A percentile compares a stretch with the other conserved stretches of the same genome.
Conservation (phyloP, 2,113 vertebrate genomes). For the Sander lucioperca region DNA sequence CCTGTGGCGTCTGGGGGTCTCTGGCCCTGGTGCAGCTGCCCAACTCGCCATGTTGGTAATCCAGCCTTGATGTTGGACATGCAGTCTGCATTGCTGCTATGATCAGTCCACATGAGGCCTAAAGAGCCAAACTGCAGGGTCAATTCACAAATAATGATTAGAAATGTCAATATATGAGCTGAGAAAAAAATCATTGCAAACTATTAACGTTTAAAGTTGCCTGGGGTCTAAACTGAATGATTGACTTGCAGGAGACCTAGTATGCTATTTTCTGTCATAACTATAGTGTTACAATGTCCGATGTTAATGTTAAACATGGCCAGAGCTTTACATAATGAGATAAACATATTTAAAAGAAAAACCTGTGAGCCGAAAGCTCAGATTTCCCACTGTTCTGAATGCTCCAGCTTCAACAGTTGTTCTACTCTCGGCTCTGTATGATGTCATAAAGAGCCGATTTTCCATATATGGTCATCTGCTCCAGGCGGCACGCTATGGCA, state of each 20-base stretch:
- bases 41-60: not conserved
- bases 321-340: too few species aligned
- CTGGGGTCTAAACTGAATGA: not conserved
- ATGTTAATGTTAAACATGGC: too few species aligned
- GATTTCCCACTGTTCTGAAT: too few species aligned
- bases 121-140: conserved; percentile 8
- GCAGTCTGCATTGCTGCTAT: not conserved
- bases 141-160: not conserved
- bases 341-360: too few species aligned
- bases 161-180: conserved; percentile 2
- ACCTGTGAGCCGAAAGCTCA: too few species aligned
- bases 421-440: too few species aligned
- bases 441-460: too few species aligned
- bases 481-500: too few species aligned
- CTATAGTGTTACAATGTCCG: too few species aligned
- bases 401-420: too few species aligned
- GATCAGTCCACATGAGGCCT: conserved; percentile 2
- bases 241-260: not conserved
- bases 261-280: too few species aligned
- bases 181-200: conserved; percentile 20
- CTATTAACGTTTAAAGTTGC: not conserved
- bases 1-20: not conserved
- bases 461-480: too few species aligned
- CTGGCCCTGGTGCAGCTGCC: not conserved
- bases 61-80: not conserved